A percentile compares a stretch with the other conserved stretches of the same genome.
These are phyloP conservation scores for Dipodomys spectabilis DNA, from an alignment of 2,113 vertebrate genomes.

Conservation along the genomic window DNA sequence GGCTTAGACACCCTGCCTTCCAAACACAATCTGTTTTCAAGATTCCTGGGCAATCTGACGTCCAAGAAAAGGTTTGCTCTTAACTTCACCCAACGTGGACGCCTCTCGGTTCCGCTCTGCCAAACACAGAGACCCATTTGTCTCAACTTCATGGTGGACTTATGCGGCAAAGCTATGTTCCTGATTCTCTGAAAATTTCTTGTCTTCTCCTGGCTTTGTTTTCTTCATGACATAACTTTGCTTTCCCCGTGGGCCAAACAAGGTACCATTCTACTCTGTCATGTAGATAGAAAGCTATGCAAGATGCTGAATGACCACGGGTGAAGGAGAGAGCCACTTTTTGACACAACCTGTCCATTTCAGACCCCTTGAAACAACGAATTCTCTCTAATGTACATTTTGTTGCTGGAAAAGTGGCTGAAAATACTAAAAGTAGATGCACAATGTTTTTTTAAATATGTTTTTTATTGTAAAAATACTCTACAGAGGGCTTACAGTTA, in stretches of 20 bases:
- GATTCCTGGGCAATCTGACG: constrained; percentile 51
- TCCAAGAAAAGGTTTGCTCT: constrained; percentile 35
- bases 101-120: neutral
- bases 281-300: constrained; percentile 15
- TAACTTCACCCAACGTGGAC: neutral
- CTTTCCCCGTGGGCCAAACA: neutral
- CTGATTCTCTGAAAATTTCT: constrained; percentile 22
- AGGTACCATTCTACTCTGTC: neutral
- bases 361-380: neutral
- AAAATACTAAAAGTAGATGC: neutral
- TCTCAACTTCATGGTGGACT: neutral
- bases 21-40: constrained; percentile 73
- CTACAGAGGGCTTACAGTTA: too few species aligned
- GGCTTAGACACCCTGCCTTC: constrained; percentile 54
- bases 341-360: neutral
- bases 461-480: too few species aligned
- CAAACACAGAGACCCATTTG: neutral
- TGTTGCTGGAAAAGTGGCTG: neutral
- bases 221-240: neutral
- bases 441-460: neutral
- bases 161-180: neutral
- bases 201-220: constrained; percentile 39
- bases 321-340: neutral
- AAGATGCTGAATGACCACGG: neutral
- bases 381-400: neutral